Conservation (phyloP, 1,140 invertebrate genomes). For the Calliphora vicina region DNA sequence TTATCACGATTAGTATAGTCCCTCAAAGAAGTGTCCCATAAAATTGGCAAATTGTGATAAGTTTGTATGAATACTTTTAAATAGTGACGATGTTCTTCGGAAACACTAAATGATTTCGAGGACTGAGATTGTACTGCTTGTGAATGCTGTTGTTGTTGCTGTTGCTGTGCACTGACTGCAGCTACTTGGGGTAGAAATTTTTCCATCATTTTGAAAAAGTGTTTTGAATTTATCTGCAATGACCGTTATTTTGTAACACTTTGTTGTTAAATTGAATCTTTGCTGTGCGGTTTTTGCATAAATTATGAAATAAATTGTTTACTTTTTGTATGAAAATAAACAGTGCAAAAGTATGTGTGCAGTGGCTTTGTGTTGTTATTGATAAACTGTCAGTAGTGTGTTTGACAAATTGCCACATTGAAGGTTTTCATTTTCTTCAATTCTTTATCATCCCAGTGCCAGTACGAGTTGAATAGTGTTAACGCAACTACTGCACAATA, state of each 20-base stretch:
- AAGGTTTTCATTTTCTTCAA: constrained; percentile 32
- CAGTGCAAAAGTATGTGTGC: constrained; percentile 27
- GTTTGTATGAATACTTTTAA: constrained; percentile 57
- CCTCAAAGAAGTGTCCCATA: constrained; percentile 57
- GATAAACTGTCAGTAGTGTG: constrained; percentile 51
- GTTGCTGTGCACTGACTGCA: constrained; percentile 41
- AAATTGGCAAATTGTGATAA: constrained; percentile 55
- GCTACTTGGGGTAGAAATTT: constrained; percentile 22
- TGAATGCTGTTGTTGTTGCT: background rate
- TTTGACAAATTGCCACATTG: constrained; percentile 60
- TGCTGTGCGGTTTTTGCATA: background rate
- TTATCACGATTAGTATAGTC: constrained; percentile 61
- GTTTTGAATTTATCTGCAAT: constrained; percentile 8
- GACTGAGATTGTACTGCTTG: background rate
- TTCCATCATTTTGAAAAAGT: constrained; percentile 33
- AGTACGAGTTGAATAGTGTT: background rate
- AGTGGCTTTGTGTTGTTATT: constrained; percentile 41
- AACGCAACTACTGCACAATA: background rate
- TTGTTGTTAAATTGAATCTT: constrained; percentile 41
- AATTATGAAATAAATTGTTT: background rate
- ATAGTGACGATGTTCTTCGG: constrained; percentile 58
- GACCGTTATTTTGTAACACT: background rate
- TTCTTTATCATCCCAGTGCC: background rate
- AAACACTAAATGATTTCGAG: constrained; percentile 48
- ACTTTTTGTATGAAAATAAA: background rate